Percentiles rank a stretch among this genome's conserved stretches.
Conservation (phyloP, 2,797 vertebrate genomes). For the Anomalospiza imberbis region DNA sequence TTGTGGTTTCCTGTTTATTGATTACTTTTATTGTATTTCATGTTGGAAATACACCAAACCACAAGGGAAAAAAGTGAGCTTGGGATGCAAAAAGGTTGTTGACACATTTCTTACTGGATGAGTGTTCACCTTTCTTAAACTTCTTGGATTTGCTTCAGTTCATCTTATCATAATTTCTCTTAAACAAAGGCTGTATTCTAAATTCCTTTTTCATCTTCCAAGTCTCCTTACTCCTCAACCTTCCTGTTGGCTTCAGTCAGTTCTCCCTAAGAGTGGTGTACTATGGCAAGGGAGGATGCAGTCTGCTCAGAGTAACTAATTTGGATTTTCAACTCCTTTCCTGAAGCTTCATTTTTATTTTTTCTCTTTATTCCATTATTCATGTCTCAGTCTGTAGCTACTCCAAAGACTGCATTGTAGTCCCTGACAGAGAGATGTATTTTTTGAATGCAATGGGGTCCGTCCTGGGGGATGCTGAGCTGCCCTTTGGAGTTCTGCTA, state of each 20-base stretch:
- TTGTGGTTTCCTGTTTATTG: neutral
- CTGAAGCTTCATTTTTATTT: conserved; percentile 2
- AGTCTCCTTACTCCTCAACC: neutral
- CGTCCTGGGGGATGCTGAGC: neutral
- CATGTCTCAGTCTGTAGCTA: neutral
- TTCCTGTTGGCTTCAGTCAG: neutral
- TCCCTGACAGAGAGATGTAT: neutral
- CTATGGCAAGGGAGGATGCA: neutral
- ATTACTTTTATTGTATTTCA: neutral
- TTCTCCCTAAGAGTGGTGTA: neutral
- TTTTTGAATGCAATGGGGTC: neutral
- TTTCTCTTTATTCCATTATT: conserved; percentile 31
- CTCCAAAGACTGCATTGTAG: neutral
- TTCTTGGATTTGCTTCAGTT: neutral
- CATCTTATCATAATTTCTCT: neutral
- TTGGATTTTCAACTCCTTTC: neutral
- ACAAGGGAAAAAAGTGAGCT: neutral
- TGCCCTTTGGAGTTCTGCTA: neutral
- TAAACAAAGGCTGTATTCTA: neutral
- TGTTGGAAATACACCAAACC: neutral
- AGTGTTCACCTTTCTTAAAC: neutral
- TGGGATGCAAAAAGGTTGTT: neutral
- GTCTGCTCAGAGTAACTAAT: neutral
- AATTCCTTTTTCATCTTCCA: neutral
- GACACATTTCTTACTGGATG: neutral